Evolutionary conservation across 2,113 vertebrate genomes (phyloP).

Genomic region (Gorsachius goisagi): DNA sequence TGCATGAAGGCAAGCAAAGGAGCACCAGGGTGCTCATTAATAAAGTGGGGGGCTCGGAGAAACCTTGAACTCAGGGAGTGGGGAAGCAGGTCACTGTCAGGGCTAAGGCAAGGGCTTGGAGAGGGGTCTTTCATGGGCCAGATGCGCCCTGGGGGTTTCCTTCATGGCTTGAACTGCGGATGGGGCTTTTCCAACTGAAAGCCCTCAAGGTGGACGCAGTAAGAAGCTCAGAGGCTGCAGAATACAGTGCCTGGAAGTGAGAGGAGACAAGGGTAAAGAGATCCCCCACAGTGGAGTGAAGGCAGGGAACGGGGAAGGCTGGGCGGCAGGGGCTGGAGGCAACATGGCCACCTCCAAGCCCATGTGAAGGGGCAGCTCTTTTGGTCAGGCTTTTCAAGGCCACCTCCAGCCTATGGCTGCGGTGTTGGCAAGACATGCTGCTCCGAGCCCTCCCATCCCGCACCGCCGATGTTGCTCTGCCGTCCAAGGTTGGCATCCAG

Average conservation of each 20-base stretch:
- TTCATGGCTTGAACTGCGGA: background rate
- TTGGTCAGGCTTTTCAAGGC: background rate
- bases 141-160: background rate
- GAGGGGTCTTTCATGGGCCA: background rate
- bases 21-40: accelerated
- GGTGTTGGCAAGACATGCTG: accelerated
- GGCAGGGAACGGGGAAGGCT: background rate
- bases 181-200: background rate
- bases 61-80: background rate
- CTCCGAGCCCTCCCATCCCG: accelerated
- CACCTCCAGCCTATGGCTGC: background rate
- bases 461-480: background rate
- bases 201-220: background rate
- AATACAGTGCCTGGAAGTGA: background rate
- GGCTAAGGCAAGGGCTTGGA: background rate
- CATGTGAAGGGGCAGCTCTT: background rate
- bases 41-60: background rate
- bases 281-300: accelerated
- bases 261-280: background rate
- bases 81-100: background rate
- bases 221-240: background rate
- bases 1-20: background rate
- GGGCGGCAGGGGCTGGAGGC: background rate
- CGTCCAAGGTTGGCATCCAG: background rate
- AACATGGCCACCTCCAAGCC: background rate